A percentile compares a stretch with the other conserved stretches of the same genome.
Evolutionary conservation across 1,140 invertebrate genomes (phyloP).

Genomic region (Cardiocondyla obscurior): DNA sequence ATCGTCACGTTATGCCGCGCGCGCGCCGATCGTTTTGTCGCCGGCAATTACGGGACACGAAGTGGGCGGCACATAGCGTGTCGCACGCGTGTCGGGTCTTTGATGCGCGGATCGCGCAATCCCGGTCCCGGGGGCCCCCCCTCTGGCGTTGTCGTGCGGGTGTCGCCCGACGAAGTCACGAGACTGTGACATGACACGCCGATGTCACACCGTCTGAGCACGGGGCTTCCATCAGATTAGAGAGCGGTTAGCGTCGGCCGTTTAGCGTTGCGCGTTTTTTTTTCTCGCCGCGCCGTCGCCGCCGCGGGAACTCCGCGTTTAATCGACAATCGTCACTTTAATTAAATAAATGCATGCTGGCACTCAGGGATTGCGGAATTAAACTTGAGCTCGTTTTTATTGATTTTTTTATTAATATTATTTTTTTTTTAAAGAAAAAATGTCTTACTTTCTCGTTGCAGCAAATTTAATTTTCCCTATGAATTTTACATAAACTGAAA

Average conservation of each 20-base stretch:
- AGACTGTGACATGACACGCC: slow-evolving; percentile 59
- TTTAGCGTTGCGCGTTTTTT: no score
- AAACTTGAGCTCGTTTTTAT: slow-evolving; percentile 43
- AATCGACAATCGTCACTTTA: slow-evolving; percentile 43
- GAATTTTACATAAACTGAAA: neutral
- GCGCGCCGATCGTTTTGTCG: slow-evolving; percentile 72
- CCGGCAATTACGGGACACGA: slow-evolving; percentile 71
- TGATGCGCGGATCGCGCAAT: slow-evolving; percentile 61
- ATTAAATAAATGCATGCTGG: slow-evolving; percentile 34
- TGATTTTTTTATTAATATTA: no score
- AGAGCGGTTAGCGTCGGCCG: slow-evolving; percentile 54
- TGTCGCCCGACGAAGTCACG: slow-evolving; percentile 60
- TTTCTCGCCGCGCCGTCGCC: slow-evolving; percentile 16
- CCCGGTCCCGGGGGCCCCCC: neutral
- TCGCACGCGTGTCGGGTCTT: slow-evolving; percentile 69
- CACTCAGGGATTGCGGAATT: slow-evolving; percentile 26
- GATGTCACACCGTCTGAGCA: slow-evolving; percentile 60
- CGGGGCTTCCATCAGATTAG: slow-evolving; percentile 61
- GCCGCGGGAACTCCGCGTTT: slow-evolving; percentile 27
- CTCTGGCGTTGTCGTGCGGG: slow-evolving; percentile 37
- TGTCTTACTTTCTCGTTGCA: no score
- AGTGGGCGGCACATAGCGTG: slow-evolving; percentile 73
- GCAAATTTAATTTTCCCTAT: no score
- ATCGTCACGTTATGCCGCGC: slow-evolving; percentile 64
- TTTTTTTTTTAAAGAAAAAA: neutral